These are phyloP conservation scores for Odobenus rosmarus DNA, from an alignment of 2,113 vertebrate genomes.

Conservation along the genomic window DNA sequence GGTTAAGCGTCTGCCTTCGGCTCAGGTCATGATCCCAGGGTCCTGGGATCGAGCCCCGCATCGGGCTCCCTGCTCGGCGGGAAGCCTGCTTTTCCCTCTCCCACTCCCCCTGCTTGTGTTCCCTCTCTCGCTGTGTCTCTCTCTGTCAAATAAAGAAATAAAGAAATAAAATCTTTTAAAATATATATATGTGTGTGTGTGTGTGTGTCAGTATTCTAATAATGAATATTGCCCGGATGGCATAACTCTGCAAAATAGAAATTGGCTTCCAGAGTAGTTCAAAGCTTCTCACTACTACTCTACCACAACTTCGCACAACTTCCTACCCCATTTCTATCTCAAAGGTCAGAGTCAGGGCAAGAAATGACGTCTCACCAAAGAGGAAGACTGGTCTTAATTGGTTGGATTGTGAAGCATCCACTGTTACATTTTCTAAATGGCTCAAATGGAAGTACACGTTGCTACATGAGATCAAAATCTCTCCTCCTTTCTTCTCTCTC, in stretches of 20 bases:
- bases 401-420: background rate
- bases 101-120: no score
- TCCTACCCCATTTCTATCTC: background rate
- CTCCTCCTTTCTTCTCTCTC: background rate
- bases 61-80: no score
- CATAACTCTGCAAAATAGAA: background rate
- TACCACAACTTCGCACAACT: no score
- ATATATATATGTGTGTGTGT: no score
- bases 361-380: background rate
- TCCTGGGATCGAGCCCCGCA: no score
- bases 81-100: no score
- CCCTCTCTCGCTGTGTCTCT: no score
- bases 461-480: background rate
- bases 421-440: background rate
- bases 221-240: background rate
- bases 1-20: no score
- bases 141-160: no score
- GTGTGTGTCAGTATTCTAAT: background rate
- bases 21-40: no score
- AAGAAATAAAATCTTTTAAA: no score
- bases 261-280: background rate
- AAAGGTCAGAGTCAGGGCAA: background rate
- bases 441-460: background rate
- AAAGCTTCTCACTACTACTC: background rate
- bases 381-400: background rate